These are phyloP conservation scores for Sinella curviseta DNA, from an alignment of 1,140 invertebrate species.

Conservation along the genomic window DNA sequence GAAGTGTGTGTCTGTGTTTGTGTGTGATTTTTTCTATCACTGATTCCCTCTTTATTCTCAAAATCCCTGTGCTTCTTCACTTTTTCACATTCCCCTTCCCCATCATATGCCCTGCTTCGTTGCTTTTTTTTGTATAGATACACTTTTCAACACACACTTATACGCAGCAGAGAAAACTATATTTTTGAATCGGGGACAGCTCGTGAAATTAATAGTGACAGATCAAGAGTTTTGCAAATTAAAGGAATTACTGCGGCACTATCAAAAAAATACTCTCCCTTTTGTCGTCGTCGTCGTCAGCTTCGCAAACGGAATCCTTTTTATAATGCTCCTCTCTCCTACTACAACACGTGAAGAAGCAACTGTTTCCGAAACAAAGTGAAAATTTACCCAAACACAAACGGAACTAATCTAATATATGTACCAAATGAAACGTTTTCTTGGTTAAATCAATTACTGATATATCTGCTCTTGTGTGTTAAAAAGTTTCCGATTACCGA, in stretches of 20 bases:
- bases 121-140: background rate
- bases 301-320: background rate
- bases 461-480: too few relatives aligned
- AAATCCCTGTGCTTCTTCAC: constrained; percentile 15
- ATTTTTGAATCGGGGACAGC: constrained; percentile 7
- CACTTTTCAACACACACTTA: background rate
- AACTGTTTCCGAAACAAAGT: background rate
- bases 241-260: constrained; percentile 23
- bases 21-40: constrained; percentile 24
- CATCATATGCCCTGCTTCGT: background rate
- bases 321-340: background rate
- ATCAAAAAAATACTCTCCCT: background rate
- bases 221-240: constrained; percentile 25
- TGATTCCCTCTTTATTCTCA: background rate
- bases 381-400: background rate
- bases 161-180: background rate
- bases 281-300: too few relatives aligned
- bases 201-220: constrained; percentile 20
- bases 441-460: too few relatives aligned
- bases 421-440: background rate
- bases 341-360: background rate
- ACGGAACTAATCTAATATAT: background rate
- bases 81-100: background rate
- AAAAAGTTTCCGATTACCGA: too few relatives aligned
- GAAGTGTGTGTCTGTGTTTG: too few relatives aligned